Evolutionary conservation across 2,797 vertebrate genomes (phyloP).

Genomic region (Bucorvus abyssinicus): DNA sequence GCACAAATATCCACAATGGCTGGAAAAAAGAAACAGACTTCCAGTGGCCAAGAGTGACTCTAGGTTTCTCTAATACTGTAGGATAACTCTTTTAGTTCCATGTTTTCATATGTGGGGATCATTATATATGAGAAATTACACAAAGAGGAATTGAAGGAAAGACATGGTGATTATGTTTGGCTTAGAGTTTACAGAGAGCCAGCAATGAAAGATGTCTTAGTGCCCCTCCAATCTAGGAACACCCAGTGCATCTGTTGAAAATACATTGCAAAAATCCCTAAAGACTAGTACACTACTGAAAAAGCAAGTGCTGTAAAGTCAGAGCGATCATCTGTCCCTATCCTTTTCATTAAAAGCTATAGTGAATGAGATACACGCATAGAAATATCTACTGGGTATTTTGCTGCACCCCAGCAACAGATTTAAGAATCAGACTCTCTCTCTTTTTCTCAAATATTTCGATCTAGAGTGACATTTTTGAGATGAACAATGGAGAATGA

Average conservation of each 20-base stretch:
- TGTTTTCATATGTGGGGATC: not conserved
- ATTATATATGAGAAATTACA: not conserved
- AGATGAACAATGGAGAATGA: not conserved
- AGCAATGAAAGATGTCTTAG: not conserved
- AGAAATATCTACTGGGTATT: not conserved
- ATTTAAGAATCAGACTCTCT: not conserved
- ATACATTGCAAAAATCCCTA: not conserved
- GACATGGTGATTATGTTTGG: not conserved
- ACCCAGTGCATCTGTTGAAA: not conserved
- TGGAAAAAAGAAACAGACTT: not conserved
- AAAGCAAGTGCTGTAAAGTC: not conserved
- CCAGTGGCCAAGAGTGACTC: not conserved
- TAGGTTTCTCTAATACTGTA: not conserved
- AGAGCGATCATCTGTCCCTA: not conserved
- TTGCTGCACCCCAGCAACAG: not conserved
- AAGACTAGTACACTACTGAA: not conserved
- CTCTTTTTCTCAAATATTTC: not conserved
- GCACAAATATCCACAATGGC: not conserved
- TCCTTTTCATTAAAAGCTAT: not conserved
- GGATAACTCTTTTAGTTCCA: not conserved
- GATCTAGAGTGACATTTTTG: not conserved
- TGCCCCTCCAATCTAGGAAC: not conserved
- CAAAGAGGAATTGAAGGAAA: not conserved
- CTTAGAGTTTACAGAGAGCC: not conserved
- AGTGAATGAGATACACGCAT: not conserved